These are phyloP conservation scores for Drosophila lowei DNA, from an alignment of 1,140 invertebrate genomes.

Conservation along the genomic window DNA sequence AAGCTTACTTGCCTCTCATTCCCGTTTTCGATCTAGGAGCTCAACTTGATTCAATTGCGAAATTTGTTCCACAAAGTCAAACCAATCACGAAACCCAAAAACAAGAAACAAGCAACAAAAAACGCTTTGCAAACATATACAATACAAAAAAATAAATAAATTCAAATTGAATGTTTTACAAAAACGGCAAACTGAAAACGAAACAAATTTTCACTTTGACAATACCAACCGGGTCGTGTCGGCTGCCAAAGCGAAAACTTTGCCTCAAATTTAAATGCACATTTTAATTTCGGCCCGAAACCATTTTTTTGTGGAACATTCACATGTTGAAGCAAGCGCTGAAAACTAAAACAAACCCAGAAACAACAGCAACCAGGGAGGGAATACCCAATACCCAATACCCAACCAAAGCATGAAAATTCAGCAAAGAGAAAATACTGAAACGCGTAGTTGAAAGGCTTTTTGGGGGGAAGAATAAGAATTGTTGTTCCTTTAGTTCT, in stretches of 20 bases:
- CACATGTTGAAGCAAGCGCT: slow-evolving; percentile 82
- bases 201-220: slow-evolving; percentile 62
- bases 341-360: slow-evolving; percentile 60
- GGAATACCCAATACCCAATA: slow-evolving; percentile 24
- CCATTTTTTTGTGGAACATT: slow-evolving; percentile 82
- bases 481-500: slow-evolving; percentile 35
- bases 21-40: slow-evolving; percentile 83
- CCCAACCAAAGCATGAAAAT: slow-evolving; percentile 32
- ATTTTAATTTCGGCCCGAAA: slow-evolving; percentile 70
- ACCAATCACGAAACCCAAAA: slow-evolving; percentile 33
- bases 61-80: slow-evolving; percentile 80
- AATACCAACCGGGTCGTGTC: slow-evolving; percentile 28
- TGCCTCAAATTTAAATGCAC: slow-evolving; percentile 68
- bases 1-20: slow-evolving; percentile 83
- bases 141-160: slow-evolving; percentile 36
- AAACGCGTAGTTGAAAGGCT: slow-evolving; percentile 47
- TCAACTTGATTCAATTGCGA: slow-evolving; percentile 83
- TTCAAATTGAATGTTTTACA: slow-evolving; percentile 79
- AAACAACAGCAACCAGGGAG: slow-evolving; percentile 19
- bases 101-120: slow-evolving; percentile 34
- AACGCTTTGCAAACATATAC: slow-evolving; percentile 37
- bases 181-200: slow-evolving; percentile 64
- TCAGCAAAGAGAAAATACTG: slow-evolving; percentile 34
- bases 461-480: slow-evolving; percentile 45
- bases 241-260: slow-evolving; percentile 66